Evolutionary conservation across 1,140 invertebrate species (phyloP).

Genomic region (Cyclargus thomasi): DNA sequence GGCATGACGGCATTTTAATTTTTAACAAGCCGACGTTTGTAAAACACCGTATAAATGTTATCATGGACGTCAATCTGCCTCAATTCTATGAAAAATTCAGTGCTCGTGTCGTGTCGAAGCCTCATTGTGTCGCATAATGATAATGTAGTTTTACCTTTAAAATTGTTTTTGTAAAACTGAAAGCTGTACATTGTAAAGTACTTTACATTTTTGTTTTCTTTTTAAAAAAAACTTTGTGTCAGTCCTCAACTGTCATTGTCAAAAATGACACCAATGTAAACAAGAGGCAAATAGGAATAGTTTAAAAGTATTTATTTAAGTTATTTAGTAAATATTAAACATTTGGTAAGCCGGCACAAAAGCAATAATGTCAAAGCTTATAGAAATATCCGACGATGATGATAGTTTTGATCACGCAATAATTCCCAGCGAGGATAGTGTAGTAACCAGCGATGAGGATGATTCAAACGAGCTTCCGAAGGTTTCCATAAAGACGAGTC

Average conservation of each 20-base stretch:
- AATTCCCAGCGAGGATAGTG: background rate
- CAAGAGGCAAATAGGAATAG: background rate
- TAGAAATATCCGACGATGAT: conserved; percentile 12
- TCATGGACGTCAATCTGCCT: too few relatives aligned
- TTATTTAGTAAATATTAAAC: background rate
- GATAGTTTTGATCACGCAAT: background rate
- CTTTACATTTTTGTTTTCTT: background rate
- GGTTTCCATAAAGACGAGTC: background rate
- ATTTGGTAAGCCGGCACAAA: background rate
- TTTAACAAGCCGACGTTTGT: too few relatives aligned
- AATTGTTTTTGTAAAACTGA: too few relatives aligned
- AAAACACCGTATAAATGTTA: too few relatives aligned
- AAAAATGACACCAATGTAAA: background rate
- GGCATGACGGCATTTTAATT: too few relatives aligned
- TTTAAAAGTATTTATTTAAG: too few relatives aligned
- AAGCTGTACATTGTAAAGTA: background rate
- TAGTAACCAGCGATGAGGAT: conserved; percentile 4
- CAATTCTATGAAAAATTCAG: too few relatives aligned
- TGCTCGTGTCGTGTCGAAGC: too few relatives aligned
- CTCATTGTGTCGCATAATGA: too few relatives aligned
- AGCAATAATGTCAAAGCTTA: background rate
- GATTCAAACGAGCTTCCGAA: background rate
- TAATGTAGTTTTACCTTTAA: too few relatives aligned
- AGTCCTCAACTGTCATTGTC: background rate
- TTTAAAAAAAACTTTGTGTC: background rate